Evolutionary conservation across 2,113 vertebrate genomes (phyloP), one percentile per base, ranked within the genome.

Genomic region (Sciurus niger): DNA sequence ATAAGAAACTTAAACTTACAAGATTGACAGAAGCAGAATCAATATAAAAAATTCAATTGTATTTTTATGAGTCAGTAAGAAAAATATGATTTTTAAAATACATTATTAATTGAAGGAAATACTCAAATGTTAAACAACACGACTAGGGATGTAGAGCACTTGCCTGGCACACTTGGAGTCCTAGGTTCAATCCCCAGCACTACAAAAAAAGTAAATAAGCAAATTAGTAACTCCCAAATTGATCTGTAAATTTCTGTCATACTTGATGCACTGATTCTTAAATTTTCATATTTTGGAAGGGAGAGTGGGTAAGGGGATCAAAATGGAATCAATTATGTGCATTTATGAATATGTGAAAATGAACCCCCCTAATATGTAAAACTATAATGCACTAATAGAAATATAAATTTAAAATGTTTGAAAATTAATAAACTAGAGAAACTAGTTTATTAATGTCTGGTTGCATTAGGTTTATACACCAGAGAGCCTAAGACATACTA

Each of bases 41-140:
- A 43, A 77, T 51, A 82, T 13, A 48, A 22, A 84, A 85, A 77
- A 73, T n/a, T 78, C 46, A 89, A 63, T 11, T 58, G 5, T 6
- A 79, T 90, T 95, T 92, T 95, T 87, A 77, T 90, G n/a, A 3
- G 37, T n/a, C 32, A 77, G 4, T 63, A 85, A 46, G 43, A 89
- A 82, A 93, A 91, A 72, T 37, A 34, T 48, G 6, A 65, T 78
- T 91, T 89, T 68, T 74, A 86, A 82, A 82, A 90, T 73, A 80
- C 85, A 63, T 73, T 93, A 46, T 34, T 79, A 82, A 83, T 30
- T 86, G 28, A 79, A 48, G 32, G 9, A 24, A 86, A 76, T 40
- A 37, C n/a, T 84, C 11, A 28, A 67, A 46, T 93, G 79, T 84
- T 86, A 13, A 43, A 93, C 37, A 51, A 74, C 10, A 85, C 32